Base-by-base conservation (phyloP, 1,140 invertebrate species). In the Metopolophium dirhodum region DNA sequence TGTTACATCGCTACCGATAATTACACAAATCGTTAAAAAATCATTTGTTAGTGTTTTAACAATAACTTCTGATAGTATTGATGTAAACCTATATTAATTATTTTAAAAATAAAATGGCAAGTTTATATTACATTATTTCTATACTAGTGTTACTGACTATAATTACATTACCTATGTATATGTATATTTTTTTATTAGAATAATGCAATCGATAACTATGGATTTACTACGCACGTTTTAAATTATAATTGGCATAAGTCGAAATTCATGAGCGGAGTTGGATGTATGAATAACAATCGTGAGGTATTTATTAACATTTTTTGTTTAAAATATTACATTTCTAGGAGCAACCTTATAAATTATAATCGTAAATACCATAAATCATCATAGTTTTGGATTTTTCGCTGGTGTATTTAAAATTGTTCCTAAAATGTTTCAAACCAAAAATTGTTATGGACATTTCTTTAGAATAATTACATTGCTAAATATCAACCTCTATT, bases 161-260 rank as follows among this genome's bases (percentile, higher is more conserved):
- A 45, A 26, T 30, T 41, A 37, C 8, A 83, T 83, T 83, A 37
- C 2, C 1, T 37, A 82, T 20, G 7, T 82, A 2, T 35, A 2
- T 83, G 37, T 83, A 82, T 41, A 23, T 41, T 51, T 77, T 49
- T n/a, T 35, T 35, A n/a, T 91, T 11, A 91, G 90, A 91, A 37
- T 82, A 82, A 91, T 35, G 18, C 41, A 35, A 91, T 91, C 2
- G 45, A 91, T 49, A 49, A 77, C 77, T 91, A 91, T 49, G 45
- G n/a, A 82, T 82, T 51, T 26, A 82, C 41, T 23, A 82, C 11
- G 8, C 90, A 90, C 20, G 51, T 90, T 57, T 30, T 82, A 82
- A 91, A 91, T 49, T 82, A 82, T n/a, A 68, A 91, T 49, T 91
- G 90, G 90, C 18, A 35, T 37, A 91, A 91, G 22, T 23, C 90